These are phyloP conservation scores for Esperia sulphurella DNA, from an alignment of 2,888 invertebrate genomes.

Conservation along the genomic window DNA sequence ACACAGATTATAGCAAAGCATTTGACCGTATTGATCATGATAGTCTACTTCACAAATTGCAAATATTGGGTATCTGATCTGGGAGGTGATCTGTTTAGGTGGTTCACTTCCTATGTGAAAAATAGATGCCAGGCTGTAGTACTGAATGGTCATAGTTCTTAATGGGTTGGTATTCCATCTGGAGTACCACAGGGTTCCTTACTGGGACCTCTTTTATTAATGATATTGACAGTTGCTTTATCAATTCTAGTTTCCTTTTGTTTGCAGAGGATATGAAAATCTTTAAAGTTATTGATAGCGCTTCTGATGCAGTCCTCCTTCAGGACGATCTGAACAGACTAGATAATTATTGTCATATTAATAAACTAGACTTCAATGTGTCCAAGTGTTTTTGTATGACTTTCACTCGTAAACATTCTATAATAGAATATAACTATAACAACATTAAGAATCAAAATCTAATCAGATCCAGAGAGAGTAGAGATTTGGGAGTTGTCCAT, in stretches of 20 bases:
- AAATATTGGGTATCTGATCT: constrained; percentile 2
- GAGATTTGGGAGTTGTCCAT: too few species aligned
- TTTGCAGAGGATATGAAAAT: constrained; percentile 8
- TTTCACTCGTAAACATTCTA: background rate
- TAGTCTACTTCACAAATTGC: background rate
- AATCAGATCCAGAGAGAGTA: too few species aligned
- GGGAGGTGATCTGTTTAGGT: constrained; percentile 11
- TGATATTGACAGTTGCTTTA: too few species aligned
- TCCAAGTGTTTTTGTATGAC: background rate
- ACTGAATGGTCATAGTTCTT: too few species aligned
- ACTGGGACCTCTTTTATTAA: too few species aligned
- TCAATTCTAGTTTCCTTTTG: background rate
- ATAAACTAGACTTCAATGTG: constrained; percentile 5
- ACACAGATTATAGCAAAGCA: constrained; percentile 14
- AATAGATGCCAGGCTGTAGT: constrained; percentile 7
- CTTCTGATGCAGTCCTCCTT: background rate
- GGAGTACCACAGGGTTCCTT: constrained; percentile 12
- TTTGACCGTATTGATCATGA: constrained; percentile 7
- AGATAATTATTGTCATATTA: background rate
- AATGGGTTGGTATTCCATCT: constrained; percentile 4
- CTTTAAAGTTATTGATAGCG: background rate
- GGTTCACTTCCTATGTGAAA: constrained; percentile 11
- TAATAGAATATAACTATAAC: background rate
- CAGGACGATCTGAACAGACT: constrained; percentile 2
- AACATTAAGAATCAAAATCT: background rate